phyloP scores from a whole-genome alignment of 2,113 vertebrate species.

The Centropus unirufus region DNA sequence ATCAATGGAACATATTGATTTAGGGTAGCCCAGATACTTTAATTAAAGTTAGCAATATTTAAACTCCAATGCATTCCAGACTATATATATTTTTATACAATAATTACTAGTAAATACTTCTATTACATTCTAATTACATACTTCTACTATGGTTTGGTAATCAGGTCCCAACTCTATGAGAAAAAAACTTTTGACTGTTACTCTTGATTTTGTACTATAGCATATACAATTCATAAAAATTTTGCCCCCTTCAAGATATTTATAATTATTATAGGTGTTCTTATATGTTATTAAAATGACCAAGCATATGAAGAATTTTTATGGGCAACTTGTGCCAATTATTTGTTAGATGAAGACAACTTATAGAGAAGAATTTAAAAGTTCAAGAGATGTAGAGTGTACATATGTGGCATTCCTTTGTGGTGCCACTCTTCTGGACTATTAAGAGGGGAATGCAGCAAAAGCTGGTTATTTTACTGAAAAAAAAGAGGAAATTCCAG shows the following conservation, averaged over 20 bases:
- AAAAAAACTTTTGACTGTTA: neutral
- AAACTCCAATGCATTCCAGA: neutral
- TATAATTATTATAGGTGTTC: neutral
- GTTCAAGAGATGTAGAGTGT: neutral
- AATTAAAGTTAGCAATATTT: slow-evolving; percentile 9
- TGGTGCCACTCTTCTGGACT: slow-evolving; percentile 21
- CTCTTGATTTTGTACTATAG: neutral
- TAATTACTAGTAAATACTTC: neutral
- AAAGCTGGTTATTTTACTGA: slow-evolving; percentile 45
- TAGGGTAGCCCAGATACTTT: slow-evolving; percentile 15
- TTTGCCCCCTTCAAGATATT: neutral
- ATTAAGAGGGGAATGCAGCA: slow-evolving; percentile 32
- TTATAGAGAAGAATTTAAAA: neutral
- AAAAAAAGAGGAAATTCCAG: slow-evolving; percentile 61
- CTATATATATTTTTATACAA: neutral
- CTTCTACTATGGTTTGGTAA: neutral
- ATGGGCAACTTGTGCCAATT: neutral
- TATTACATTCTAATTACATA: neutral
- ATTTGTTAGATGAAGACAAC: neutral
- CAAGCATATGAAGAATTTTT: neutral
- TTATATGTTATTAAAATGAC: neutral
- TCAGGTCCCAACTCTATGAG: neutral
- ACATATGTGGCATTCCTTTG: slow-evolving; percentile 12
- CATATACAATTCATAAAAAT: neutral
- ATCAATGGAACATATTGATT: slow-evolving; percentile 41